These are phyloP conservation scores for Lepidocolaptes lacrymiger DNA, from an alignment of 2,797 vertebrate species.

Conservation along the genomic window DNA sequence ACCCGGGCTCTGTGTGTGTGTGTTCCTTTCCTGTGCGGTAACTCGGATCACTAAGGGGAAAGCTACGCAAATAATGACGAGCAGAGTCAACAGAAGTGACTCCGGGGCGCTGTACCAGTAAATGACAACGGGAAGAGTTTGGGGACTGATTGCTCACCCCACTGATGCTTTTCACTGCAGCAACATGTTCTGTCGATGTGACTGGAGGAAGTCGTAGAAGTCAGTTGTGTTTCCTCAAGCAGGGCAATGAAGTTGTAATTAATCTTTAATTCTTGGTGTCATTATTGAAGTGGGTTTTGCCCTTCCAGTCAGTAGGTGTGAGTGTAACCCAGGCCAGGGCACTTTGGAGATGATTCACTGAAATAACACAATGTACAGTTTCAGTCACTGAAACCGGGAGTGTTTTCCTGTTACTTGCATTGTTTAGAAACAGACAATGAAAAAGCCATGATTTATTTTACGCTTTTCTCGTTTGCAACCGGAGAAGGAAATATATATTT, in stretches of 20 bases:
- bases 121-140: neutral
- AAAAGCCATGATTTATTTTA: neutral
- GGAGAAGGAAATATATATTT: neutral
- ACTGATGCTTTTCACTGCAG: rapidly evolving
- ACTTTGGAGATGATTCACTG: neutral
- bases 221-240: rapidly evolving
- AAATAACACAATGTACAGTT: neutral
- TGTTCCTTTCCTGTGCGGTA: neutral
- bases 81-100: neutral
- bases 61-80: neutral
- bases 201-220: neutral
- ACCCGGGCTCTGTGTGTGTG: too few species aligned
- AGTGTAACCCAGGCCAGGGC: rapidly evolving
- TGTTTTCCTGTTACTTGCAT: neutral
- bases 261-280: neutral
- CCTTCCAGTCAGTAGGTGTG: neutral
- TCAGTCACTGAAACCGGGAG: neutral
- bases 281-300: rapidly evolving
- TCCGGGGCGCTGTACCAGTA: neutral
- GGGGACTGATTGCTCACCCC: neutral
- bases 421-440: neutral
- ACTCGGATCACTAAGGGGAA: neutral
- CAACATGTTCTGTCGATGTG: neutral
- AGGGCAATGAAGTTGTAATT: neutral
- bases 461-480: rapidly evolving